phyloP scores from a whole-genome alignment of 2,797 vertebrate genomes.

The Hypotaenidia philippensis region DNA sequence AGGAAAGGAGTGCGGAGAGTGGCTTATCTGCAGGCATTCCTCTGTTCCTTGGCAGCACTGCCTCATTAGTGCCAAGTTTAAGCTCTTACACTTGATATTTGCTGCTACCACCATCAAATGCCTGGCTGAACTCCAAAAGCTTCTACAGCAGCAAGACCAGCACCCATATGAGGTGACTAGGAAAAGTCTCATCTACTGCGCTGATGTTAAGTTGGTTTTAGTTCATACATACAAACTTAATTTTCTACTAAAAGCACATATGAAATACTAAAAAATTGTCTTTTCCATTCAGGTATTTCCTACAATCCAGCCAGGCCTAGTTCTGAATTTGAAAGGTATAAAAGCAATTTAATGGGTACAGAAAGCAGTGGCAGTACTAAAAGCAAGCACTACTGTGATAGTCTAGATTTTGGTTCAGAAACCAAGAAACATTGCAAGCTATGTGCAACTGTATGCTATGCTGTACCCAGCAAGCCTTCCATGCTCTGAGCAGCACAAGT shows the following conservation, averaged over 20 bases:
- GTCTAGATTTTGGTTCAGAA: not conserved
- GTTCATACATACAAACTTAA: not conserved
- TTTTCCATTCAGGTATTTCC: not conserved
- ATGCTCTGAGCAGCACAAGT: not conserved
- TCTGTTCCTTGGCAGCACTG: slow-evolving; percentile 36
- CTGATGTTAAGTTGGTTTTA: not conserved
- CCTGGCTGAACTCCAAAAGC: not conserved
- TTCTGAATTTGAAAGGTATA: not conserved
- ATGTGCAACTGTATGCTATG: not conserved
- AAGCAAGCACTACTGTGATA: not conserved
- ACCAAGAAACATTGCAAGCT: not conserved
- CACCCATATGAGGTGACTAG: not conserved
- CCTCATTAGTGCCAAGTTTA: not conserved
- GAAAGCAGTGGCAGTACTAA: not conserved
- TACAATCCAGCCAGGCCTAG: not conserved
- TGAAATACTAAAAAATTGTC: not conserved
- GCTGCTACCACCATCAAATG: not conserved
- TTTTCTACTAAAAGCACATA: not conserved
- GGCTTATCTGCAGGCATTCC: not conserved
- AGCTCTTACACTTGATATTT: not conserved
- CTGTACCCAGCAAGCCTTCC: not conserved
- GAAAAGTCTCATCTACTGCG: not conserved
- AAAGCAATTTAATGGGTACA: not conserved
- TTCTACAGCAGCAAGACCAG: not conserved
- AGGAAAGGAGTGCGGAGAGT: not conserved